A percentile compares a stretch with the other conserved stretches of the same genome.
Conservation (phyloP, 2,888 invertebrate genomes). For the Trissonchulus sp. region DNA sequence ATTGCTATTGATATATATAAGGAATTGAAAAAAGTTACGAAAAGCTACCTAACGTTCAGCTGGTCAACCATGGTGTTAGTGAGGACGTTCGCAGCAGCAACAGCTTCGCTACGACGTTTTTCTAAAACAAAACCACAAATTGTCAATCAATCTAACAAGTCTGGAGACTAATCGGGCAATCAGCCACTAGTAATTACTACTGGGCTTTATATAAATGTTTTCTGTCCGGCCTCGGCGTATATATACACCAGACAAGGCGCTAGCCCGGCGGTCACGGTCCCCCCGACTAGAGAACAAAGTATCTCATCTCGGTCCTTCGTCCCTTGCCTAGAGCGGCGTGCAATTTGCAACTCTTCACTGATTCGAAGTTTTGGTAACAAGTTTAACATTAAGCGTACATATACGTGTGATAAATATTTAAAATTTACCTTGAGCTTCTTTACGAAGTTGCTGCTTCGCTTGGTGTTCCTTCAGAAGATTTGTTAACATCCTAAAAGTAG, state of each 20-base stretch:
- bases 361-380: too few relatives aligned
- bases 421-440: constrained; percentile 53
- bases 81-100: constrained; percentile 81
- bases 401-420: background rate
- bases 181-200: too few relatives aligned
- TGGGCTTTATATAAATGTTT: too few relatives aligned
- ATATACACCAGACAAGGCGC: too few relatives aligned
- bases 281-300: too few relatives aligned
- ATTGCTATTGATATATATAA: background rate
- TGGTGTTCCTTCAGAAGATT: constrained; percentile 54
- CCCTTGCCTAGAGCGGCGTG: too few relatives aligned
- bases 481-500: constrained; percentile 52
- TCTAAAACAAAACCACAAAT: constrained; percentile 61
- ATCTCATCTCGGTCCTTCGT: too few relatives aligned
- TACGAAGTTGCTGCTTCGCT: constrained; percentile 52
- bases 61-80: constrained; percentile 93
- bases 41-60: constrained; percentile 82
- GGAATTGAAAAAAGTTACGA: too few relatives aligned
- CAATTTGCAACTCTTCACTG: too few relatives aligned
- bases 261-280: too few relatives aligned
- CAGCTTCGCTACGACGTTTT: constrained; percentile 82
- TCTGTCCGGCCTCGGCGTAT: too few relatives aligned
- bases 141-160: background rate
- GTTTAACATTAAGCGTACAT: constrained; percentile 1
- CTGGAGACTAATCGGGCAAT: too few relatives aligned